Conservation (phyloP, 2,113 vertebrate genomes). For the Odobenus rosmarus region DNA sequence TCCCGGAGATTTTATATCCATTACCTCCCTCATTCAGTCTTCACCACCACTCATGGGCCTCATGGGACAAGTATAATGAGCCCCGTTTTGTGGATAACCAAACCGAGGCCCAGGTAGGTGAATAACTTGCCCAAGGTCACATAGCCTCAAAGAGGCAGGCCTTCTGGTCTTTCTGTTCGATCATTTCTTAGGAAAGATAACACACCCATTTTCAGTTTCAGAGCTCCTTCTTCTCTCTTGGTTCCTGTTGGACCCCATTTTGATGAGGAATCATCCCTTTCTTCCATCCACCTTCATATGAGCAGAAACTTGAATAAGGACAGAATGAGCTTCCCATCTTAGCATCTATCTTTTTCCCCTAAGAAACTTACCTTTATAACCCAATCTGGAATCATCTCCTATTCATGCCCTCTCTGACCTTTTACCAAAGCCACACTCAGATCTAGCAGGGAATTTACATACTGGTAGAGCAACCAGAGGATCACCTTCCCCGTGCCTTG, state of each 20-base stretch:
- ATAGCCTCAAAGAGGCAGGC: background rate
- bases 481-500: background rate
- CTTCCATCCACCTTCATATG: background rate
- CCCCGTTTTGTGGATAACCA: background rate
- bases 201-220: background rate
- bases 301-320: background rate
- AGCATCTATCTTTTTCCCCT: background rate
- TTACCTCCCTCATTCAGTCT: background rate
- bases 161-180: background rate
- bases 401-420: background rate
- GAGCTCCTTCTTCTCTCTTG: background rate
- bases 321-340: background rate
- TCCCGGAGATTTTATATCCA: background rate
- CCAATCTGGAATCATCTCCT: background rate
- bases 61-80: background rate
- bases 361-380: background rate
- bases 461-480: background rate
- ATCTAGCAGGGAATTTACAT: background rate
- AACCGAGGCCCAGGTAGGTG: background rate
- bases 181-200: background rate
- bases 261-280: background rate
- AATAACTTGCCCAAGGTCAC: background rate
- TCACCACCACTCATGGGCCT: background rate
- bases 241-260: background rate
- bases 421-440: background rate